These are phyloP conservation scores for Tachina lurida DNA, from an alignment of 2,888 invertebrate species.

Conservation along the genomic window DNA sequence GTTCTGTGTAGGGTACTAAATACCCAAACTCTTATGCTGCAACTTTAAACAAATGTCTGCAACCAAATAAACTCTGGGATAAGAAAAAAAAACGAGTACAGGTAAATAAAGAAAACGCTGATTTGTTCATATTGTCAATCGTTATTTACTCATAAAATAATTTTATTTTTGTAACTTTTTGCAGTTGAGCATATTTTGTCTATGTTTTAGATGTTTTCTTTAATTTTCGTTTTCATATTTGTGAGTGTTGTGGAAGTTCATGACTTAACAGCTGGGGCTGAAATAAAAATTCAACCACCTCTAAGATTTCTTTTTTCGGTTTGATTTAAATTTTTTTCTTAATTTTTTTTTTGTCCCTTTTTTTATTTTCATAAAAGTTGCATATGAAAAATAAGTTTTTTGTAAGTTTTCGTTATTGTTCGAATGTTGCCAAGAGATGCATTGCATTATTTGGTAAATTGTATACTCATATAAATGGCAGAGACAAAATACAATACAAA, in stretches of 20 bases:
- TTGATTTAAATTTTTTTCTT: slow-evolving; percentile 25
- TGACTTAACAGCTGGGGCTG: slow-evolving; percentile 64
- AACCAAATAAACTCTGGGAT: background rate
- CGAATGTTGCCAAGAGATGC: slow-evolving; percentile 16
- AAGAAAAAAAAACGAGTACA: slow-evolving; percentile 12
- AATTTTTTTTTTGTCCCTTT: slow-evolving; percentile 25
- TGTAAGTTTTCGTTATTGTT: slow-evolving; percentile 1
- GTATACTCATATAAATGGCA: background rate
- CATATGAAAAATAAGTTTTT: slow-evolving; percentile 32
- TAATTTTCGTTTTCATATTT: slow-evolving; percentile 29
- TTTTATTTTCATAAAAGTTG: slow-evolving; percentile 22
- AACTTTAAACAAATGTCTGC: slow-evolving; percentile 27
- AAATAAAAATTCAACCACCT: slow-evolving; percentile 50
- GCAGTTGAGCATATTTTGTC: slow-evolving; percentile 30
- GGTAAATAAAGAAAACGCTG: slow-evolving; percentile 59
- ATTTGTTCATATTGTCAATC: slow-evolving; percentile 68
- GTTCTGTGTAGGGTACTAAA: background rate
- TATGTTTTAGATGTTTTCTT: slow-evolving; percentile 43
- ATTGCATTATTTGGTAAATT: slow-evolving; percentile 34
- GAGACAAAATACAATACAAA: slow-evolving; percentile 37
- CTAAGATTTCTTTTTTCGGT: slow-evolving; percentile 30
- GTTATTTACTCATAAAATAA: slow-evolving; percentile 65
- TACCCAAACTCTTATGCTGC: slow-evolving; percentile 15
- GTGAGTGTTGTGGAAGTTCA: slow-evolving; percentile 64
- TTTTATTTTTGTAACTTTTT: slow-evolving; percentile 31